Evolutionary conservation across 2,888 invertebrate species (phyloP).

Genomic region (Uropetala carovei): DNA sequence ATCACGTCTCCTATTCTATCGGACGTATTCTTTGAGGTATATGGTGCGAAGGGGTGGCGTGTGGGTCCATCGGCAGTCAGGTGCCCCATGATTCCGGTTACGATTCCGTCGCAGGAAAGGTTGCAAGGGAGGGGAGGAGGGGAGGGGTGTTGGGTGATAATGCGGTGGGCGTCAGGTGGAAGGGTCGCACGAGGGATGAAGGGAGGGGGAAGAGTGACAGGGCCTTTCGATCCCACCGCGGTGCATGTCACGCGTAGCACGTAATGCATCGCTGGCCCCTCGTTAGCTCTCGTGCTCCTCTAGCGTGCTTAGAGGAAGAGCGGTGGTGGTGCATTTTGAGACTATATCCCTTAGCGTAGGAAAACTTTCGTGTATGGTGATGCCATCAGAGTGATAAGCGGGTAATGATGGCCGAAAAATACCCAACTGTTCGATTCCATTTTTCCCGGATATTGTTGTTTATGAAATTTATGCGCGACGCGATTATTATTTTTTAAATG

Average conservation of each 20-base stretch:
- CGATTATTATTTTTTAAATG: too few species aligned
- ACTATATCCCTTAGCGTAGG: not conserved
- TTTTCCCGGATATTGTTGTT: too few species aligned
- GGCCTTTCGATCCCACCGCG: not conserved
- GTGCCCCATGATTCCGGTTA: slow-evolving; percentile 48
- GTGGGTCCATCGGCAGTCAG: slow-evolving; percentile 11
- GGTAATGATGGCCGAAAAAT: too few species aligned
- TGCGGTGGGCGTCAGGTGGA: not conserved
- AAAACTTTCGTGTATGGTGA: too few species aligned
- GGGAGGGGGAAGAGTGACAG: not conserved
- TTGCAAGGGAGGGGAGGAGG: not conserved
- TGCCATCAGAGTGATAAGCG: too few species aligned
- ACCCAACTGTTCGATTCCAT: too few species aligned
- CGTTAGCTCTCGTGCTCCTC: not conserved
- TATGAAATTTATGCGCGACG: too few species aligned
- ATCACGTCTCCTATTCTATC: not conserved
- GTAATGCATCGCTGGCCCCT: not conserved
- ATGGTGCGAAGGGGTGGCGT: not conserved
- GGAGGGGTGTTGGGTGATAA: not conserved
- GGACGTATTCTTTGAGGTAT: not conserved
- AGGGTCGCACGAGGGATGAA: not conserved
- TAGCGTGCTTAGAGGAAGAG: not conserved
- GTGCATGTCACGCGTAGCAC: not conserved
- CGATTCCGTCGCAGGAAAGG: slow-evolving; percentile 36
- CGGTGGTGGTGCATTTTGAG: not conserved